A percentile compares a stretch with the other conserved stretches of the same genome.
These are phyloP conservation scores for Chrysolina oricalcia DNA, from an alignment of 2,888 invertebrate species.

Conservation along the genomic window DNA sequence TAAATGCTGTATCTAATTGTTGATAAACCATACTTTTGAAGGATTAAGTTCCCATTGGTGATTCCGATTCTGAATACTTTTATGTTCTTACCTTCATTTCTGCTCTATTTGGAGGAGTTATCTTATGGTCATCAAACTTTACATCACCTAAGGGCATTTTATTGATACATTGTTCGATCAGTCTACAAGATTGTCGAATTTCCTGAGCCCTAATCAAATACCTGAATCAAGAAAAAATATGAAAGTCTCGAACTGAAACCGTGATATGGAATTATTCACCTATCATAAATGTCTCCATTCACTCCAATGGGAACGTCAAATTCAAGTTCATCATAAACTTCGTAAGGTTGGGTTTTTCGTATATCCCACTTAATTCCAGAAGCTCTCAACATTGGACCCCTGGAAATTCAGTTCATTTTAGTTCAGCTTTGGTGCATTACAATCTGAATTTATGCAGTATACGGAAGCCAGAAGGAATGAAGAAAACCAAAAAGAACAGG, in stretches of 20 bases:
- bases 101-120: constrained; percentile 80
- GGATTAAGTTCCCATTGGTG: too few relatives aligned
- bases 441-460: not conserved
- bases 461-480: too few relatives aligned
- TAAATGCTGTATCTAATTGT: too few relatives aligned
- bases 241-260: not conserved
- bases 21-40: too few relatives aligned
- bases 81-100: constrained; percentile 81
- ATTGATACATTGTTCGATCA: constrained; percentile 87
- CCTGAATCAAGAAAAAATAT: constrained; percentile 49
- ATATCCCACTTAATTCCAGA: constrained; percentile 93
- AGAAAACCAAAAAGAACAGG: too few relatives aligned
- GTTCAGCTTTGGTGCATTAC: not conserved
- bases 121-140: constrained; percentile 86
- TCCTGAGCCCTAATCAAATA: constrained; percentile 80
- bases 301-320: constrained; percentile 89
- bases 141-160: constrained; percentile 88
- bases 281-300: constrained; percentile 89
- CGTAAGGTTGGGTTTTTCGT: constrained; percentile 87
- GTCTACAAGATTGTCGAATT: constrained; percentile 85
- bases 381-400: constrained; percentile 86
- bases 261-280: constrained; percentile 39
- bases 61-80: too few relatives aligned
- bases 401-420: constrained; percentile 52
- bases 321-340: constrained; percentile 86